These are phyloP conservation scores for Abrostola tripartita DNA, from an alignment of 2,888 invertebrate genomes.

Conservation along the genomic window DNA sequence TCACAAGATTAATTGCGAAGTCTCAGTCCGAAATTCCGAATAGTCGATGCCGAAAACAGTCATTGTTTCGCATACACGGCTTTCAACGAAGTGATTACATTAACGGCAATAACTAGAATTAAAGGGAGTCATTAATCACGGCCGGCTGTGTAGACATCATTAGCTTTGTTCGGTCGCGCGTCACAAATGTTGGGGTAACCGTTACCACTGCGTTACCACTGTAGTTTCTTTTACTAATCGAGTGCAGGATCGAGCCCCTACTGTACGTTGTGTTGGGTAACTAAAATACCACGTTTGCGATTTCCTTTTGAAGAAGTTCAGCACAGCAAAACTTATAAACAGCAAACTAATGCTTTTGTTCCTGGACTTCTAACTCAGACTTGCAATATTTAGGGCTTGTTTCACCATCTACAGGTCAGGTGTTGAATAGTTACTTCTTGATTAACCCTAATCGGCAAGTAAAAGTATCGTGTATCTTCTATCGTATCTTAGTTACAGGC, in stretches of 20 bases:
- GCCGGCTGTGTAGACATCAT: slow-evolving; percentile 64
- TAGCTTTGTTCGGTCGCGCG: slow-evolving; percentile 69
- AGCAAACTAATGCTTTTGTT: no score
- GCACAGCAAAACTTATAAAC: no score
- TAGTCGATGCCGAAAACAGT: slow-evolving; percentile 51
- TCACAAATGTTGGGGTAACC: slow-evolving; percentile 29
- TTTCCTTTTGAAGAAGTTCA: no score
- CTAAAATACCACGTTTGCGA: no score
- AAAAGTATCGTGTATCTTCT: no score
- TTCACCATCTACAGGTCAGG: no score
- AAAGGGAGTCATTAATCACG: slow-evolving; percentile 75
- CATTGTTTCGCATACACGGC: slow-evolving; percentile 57
- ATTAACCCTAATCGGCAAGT: no score
- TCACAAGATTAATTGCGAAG: slow-evolving; percentile 67
- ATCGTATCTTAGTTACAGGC: no score
- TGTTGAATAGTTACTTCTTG: no score
- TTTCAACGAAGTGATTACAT: slow-evolving; percentile 71
- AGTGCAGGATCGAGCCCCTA: not conserved
- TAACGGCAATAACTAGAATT: slow-evolving; percentile 76
- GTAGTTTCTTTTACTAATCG: slow-evolving; percentile 21
- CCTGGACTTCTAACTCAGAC: no score
- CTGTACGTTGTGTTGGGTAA: slow-evolving; percentile 1
- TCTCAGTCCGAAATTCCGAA: slow-evolving; percentile 40
- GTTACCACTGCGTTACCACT: slow-evolving; percentile 4
- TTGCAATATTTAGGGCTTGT: no score